Base-by-base conservation (phyloP, 2,888 invertebrate species). In the Chloromyia formosa region DNA sequence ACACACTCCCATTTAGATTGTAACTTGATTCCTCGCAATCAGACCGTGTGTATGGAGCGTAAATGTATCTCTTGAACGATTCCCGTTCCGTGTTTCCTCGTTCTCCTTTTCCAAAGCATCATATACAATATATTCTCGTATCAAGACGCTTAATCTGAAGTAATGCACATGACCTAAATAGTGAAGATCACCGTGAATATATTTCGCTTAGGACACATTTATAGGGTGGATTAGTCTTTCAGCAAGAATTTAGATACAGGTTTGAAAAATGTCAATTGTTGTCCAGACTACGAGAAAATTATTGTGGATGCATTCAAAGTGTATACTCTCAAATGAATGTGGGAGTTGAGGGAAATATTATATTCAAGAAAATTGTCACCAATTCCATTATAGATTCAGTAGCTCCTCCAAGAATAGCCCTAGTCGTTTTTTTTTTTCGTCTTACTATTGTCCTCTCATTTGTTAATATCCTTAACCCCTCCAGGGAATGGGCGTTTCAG, bases 151-250 rank as follows among this genome's bases (percentile, higher is more conserved):
- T 74, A 74, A 74, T 74, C 74, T 68, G 64, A 54, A 74, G 66
- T 74, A 74, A 74, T 66, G 74, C 74, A 74, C 66, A 66, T 74
- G 74, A 74, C 74, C 74, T 23, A 74, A 74, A 74, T 74, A 58
- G 56, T 66, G 74, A 66, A 74, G 45, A 42, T 54, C 69, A 69
- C 54, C 27, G 58, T 40, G 71, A 58, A 71, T 71, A 35, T 35
- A 71, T 71, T 49, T 49, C 62, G 27, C 7, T 3, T 35, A 40
- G 60, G 62, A 74, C 62, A 74, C 53, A 74, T 74, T 58, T 68
- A 64, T 74, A 54, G 20, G 12, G 64, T 10, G 74, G 64, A 64
- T 74, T 74, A 74, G 64, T 74, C 74, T 74, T 74, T 74, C 74
- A 54, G 20, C 64, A 23, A 22, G 54, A 54, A 27, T 12, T 5